Conservation (phyloP, 2,888 invertebrate species). For the Heteropelma amictum region DNA sequence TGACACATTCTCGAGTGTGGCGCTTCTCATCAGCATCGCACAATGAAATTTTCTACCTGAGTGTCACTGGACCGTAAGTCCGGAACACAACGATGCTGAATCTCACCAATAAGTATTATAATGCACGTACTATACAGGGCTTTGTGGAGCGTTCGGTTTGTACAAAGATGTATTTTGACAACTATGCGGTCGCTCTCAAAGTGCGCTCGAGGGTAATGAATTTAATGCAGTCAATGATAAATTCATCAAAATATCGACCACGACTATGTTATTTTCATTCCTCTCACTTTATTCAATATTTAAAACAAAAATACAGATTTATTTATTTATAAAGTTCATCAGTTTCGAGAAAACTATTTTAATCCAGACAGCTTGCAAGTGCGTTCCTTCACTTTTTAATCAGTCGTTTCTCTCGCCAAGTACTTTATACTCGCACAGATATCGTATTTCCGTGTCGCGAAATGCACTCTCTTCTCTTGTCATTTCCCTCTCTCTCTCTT, state of each 20-base stretch:
- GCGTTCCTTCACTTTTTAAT: slow-evolving; percentile 12
- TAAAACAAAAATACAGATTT: background rate
- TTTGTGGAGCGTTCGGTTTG: background rate
- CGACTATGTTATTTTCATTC: too few relatives aligned
- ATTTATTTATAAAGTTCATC: background rate
- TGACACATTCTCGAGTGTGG: background rate
- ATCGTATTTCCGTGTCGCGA: slow-evolving; percentile 43
- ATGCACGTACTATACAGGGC: background rate
- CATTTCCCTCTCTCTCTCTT: background rate
- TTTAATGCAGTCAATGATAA: background rate
- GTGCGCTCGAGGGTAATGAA: background rate
- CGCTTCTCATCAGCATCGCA: slow-evolving; percentile 11
- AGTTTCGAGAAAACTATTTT: background rate
- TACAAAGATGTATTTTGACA: slow-evolving; percentile 48
- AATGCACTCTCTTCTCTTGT: slow-evolving; percentile 4
- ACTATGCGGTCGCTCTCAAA: slow-evolving; percentile 26
- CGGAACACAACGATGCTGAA: slow-evolving; percentile 3
- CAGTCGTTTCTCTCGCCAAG: slow-evolving; percentile 12
- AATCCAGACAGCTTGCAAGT: background rate
- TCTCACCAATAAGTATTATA: slow-evolving; percentile 1
- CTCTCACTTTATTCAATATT: too few relatives aligned
- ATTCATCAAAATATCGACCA: background rate
- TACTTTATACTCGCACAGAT: slow-evolving; percentile 47
- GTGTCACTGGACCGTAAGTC: slow-evolving; percentile 48
- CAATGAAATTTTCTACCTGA: slow-evolving; percentile 43